Percentiles rank a stretch among this genome's conserved stretches.
Conservation (phyloP, 37 sponge, comb jelly and placozoan species). For the Aphrocallistes beatrix region DNA sequence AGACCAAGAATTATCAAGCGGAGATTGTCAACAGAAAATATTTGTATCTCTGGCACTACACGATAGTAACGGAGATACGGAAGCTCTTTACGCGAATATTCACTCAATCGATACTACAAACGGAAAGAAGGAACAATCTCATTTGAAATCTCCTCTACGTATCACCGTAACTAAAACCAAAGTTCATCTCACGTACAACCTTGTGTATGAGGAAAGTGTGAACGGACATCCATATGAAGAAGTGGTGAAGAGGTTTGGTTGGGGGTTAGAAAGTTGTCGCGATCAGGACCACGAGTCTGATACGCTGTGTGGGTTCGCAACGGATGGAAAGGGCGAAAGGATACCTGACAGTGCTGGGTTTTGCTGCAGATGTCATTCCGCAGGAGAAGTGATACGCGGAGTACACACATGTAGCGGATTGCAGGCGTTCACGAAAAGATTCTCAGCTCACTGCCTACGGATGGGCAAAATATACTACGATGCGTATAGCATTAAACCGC, state of each 20-base stretch:
- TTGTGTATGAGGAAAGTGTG: not conserved
- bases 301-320: slow-evolving; percentile 3
- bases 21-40: not conserved
- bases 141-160: not conserved
- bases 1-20: slow-evolving; percentile 4
- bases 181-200: not conserved
- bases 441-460: slow-evolving; percentile 4
- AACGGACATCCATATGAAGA: slow-evolving; percentile 5
- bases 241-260: slow-evolving; percentile 14
- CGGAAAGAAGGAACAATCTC: not conserved
- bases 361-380: not conserved
- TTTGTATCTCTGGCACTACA: not conserved
- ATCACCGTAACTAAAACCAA: not conserved
- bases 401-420: not conserved
- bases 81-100: not conserved
- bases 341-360: not conserved
- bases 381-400: not conserved
- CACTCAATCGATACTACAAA: not conserved
- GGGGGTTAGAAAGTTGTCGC: not conserved
- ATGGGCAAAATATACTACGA: not conserved
- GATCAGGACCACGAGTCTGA: not conserved
- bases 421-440: not conserved
- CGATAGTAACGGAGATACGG: slow-evolving; percentile 3
- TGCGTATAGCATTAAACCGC: slow-evolving; percentile 1
- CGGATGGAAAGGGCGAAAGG: not conserved